These are phyloP conservation scores for Entomobrya multifasciata DNA, from an alignment of 2,888 invertebrate genomes.

Conservation along the genomic window DNA sequence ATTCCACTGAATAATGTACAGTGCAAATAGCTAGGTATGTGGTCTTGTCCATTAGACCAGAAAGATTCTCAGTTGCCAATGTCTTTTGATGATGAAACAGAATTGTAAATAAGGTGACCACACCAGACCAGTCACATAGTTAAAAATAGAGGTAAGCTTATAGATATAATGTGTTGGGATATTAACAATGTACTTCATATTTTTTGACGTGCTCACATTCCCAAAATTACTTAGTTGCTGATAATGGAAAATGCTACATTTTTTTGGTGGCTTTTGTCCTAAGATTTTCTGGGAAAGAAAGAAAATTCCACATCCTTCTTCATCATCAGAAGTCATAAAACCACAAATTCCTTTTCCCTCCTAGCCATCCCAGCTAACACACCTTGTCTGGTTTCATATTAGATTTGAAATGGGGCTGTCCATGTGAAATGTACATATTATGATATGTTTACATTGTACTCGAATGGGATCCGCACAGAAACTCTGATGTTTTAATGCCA, in stretches of 20 bases:
- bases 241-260: background rate
- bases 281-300: background rate
- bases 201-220: too few species aligned
- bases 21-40: background rate
- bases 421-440: background rate
- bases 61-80: background rate
- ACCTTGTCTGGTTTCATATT: background rate
- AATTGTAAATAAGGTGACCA: background rate
- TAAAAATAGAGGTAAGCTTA: too few species aligned
- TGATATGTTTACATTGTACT: too few species aligned
- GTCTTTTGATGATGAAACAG: background rate
- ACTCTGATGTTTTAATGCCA: too few species aligned
- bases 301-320: background rate
- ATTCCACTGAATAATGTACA: conserved; percentile 42
- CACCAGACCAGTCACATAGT: too few species aligned
- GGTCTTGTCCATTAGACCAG: background rate
- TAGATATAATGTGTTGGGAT: too few species aligned
- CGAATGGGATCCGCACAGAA: too few species aligned
- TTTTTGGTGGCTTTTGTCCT: background rate
- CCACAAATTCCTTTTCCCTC: too few species aligned
- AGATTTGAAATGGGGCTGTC: background rate
- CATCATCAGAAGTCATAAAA: too few species aligned
- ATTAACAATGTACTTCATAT: background rate
- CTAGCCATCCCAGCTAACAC: background rate
- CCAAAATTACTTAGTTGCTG: background rate